Base-by-base conservation (phyloP, 2,113 vertebrate genomes). In the Hiodon alosoides region DNA sequence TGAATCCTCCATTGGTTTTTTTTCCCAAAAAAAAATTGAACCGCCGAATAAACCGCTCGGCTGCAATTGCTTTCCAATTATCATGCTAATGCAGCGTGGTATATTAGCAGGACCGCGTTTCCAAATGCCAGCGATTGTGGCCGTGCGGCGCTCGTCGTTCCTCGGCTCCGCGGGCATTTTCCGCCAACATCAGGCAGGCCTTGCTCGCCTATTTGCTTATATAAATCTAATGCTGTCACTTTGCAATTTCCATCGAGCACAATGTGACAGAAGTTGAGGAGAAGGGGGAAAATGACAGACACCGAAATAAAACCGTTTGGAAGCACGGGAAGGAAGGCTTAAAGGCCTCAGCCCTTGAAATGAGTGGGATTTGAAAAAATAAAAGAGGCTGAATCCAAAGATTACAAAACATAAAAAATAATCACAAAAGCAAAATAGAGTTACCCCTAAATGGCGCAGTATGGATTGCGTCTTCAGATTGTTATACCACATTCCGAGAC, bases 1-100 rank as follows among this genome's bases (percentile, higher is more conserved):
- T 5, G 86, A 92, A 92, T 92, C 92, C 90, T 92, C 93, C 89
- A 89, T 87, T 90, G 89, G 88, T 89, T 88, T 89, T 83, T 87
- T 91, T 10, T 5, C 46, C 5, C 88, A 3, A 48, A 57, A 59
- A 59, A 59, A 59, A 14, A 9, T 91, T 93, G 90, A 89, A 92
- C 93, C 91, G 90, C 90, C 91, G 90, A 90, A 90, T 91, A 91
- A 93, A 90, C 89, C 90, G 90, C 90, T 92, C 90, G 91, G 89
- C 91, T 91, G 90, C 83, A 90, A 92, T 89, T 90, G 88, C 90
- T 90, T 88, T 90, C 90, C 90, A 91, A 93, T 94, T 92, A 92
- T 93, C 91, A 93, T 93, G 92, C 89, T 92, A 94, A 93, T 92
- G 87, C 64, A 83, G 88, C 86, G 88, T 86, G 90, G 89, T 90